Base-by-base conservation (phyloP, 2,797 vertebrate species). In the Sebastes goodei region DNA sequence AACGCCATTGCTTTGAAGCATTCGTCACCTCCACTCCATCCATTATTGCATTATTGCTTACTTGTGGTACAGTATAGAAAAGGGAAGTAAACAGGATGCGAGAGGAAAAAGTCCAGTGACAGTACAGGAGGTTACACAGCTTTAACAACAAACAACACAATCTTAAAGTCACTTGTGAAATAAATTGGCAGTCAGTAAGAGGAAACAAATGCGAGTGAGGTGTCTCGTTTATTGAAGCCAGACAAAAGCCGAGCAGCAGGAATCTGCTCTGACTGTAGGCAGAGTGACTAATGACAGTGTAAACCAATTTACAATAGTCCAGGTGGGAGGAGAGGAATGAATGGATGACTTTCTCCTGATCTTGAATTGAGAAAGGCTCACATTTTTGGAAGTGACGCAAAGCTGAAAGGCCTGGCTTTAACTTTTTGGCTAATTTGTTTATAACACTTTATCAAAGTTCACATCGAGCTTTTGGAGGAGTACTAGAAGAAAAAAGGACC, bases 231-330 rank as follows among this genome's bases (percentile, higher is more conserved):
- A 21, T 20, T 66, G 38, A 82, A 67, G 12, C 38, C 27, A 74
- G n/a, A 75, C 74, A 73, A 79, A 83, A 85, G 53, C 23, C 12
- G 25, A 83, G 70, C 27, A 64, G 71, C 30, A 57, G 57, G 59
- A 72, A 67, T 78, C 33, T 7, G 23, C 60, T 61, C 6, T 66
- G 35, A 66, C 73, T 82, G 64, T 78, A 53, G 73, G 78, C 87
- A 20, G 4, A 78, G 65, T 69, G 75, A 89, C 65, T 75, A 72
- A 88, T 76, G 62, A 64, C 60, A 20, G 74, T 60, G 10, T 71
- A 65, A 77, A 76, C 17, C 10, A 10, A 72, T 77, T 78, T 66
- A 80, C 61, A 75, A 53, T 27, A 69, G 64, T 65, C 38, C 62
- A 66, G 68, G 78, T 82, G 35, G 76, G 74, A 81, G 74, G 76